phyloP scores from a whole-genome alignment of 2,797 vertebrate species.

The Phylloscopus collybita region DNA sequence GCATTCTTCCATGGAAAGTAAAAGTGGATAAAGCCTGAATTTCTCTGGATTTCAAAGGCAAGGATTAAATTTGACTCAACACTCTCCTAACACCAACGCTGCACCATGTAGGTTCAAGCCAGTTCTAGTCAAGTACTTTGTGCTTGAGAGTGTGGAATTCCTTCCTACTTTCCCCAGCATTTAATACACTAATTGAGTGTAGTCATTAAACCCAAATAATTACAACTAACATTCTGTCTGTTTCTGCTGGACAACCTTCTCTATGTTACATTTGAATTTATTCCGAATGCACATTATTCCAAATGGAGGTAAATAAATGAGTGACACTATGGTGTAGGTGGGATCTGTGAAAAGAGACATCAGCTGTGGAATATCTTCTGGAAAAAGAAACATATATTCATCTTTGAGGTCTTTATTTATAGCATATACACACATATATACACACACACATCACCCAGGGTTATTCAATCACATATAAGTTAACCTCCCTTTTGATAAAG shows the following conservation, averaged over 20 bases:
- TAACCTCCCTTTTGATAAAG: conserved; percentile 15
- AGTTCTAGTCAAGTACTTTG: background rate
- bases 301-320: conserved; percentile 52
- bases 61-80: conserved; percentile 1
- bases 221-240: background rate
- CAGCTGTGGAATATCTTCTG: conserved; percentile 37
- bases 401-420: conserved; percentile 43
- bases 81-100: background rate
- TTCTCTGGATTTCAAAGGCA: background rate
- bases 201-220: background rate
- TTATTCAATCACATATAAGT: conserved; percentile 31
- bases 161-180: background rate
- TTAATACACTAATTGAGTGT: background rate
- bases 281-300: background rate
- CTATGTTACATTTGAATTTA: background rate
- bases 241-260: background rate
- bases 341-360: conserved; percentile 41
- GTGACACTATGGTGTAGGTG: conserved; percentile 46
- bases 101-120: background rate
- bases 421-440: background rate
- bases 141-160: background rate
- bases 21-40: background rate
- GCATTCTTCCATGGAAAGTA: background rate
- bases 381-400: conserved; percentile 37
- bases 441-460: background rate